These are phyloP conservation scores for Mesoclemmys tuberculata DNA, from an alignment of 2,113 vertebrate species.

Conservation along the genomic window DNA sequence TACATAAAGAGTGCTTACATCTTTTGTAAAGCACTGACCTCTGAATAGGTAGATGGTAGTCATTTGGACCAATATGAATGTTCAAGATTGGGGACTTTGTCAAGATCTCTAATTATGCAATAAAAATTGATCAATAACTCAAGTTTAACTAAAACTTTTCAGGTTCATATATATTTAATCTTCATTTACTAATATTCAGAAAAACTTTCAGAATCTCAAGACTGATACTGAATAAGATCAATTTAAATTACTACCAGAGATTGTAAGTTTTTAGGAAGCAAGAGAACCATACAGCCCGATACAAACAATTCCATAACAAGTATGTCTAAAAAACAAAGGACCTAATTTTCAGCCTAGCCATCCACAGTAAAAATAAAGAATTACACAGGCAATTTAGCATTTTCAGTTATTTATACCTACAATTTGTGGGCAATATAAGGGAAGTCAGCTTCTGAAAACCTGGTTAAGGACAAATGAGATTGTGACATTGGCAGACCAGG, in stretches of 20 bases:
- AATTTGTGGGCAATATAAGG: background rate
- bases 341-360: background rate
- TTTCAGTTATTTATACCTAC: background rate
- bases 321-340: background rate
- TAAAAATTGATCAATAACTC: background rate
- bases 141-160: slow-evolving; percentile 12
- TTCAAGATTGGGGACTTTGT: background rate
- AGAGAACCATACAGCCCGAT: background rate
- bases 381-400: background rate
- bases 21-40: background rate
- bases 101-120: background rate
- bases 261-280: background rate
- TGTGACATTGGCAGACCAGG: too few relatives aligned
- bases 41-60: background rate
- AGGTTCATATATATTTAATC: slow-evolving; percentile 14
- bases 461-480: background rate
- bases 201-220: background rate
- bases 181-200: slow-evolving; percentile 22
- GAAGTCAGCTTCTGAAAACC: background rate
- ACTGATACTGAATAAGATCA: background rate
- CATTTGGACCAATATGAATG: background rate
- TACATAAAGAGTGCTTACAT: background rate
- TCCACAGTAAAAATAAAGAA: background rate
- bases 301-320: background rate
- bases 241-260: background rate